A percentile compares a stretch with the other conserved stretches of the same genome.
Conservation (phyloP, 2,113 vertebrate genomes). For the Phrynosoma blainvillii region DNA sequence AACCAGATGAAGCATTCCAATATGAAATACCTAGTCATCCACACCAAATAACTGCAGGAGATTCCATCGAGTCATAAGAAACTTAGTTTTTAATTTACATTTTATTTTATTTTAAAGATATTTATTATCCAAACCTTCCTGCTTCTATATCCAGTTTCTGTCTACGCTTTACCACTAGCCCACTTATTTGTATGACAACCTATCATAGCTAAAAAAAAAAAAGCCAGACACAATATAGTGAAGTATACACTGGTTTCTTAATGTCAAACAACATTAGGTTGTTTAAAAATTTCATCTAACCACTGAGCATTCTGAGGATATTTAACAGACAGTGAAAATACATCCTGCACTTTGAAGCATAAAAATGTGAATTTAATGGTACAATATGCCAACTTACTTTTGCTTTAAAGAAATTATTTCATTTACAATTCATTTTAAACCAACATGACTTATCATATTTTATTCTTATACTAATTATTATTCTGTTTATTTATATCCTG, state of each 20-base stretch:
- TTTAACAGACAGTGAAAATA: slow-evolving; percentile 3
- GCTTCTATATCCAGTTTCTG: neutral
- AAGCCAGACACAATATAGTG: neutral
- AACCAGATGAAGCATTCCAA: neutral
- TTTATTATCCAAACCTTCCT: neutral
- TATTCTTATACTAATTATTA: too few relatives aligned
- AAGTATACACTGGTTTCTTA: neutral
- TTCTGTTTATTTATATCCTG: too few relatives aligned
- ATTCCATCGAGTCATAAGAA: neutral
- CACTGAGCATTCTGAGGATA: slow-evolving; percentile 7
- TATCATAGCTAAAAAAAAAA: neutral
- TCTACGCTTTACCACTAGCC: neutral
- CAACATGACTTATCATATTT: neutral
- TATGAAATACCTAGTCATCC: neutral
- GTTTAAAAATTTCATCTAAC: slow-evolving; percentile 26
- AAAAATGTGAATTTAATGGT: neutral
- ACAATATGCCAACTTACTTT: neutral
- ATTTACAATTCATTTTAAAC: neutral
- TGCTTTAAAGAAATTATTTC: slow-evolving; percentile 24
- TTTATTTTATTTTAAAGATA: neutral
- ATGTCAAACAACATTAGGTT: slow-evolving; percentile 5
- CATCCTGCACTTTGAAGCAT: neutral
- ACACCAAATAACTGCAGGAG: neutral
- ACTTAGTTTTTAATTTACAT: neutral
- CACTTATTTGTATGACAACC: neutral